Base-by-base conservation (phyloP, 2,113 vertebrate genomes). In the Rhineura floridana region DNA sequence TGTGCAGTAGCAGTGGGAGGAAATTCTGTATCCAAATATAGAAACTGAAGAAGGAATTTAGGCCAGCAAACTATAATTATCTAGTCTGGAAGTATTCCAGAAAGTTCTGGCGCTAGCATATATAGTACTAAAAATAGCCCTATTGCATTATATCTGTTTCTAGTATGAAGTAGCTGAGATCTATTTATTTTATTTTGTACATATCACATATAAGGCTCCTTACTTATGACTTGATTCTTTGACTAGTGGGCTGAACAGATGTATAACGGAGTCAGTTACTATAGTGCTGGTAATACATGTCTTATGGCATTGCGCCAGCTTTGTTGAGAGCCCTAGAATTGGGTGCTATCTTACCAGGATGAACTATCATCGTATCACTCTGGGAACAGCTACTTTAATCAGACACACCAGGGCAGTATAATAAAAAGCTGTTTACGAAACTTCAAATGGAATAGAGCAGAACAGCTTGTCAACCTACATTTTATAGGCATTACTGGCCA, bases 21-120 rank as follows among this genome's bases (percentile, higher is more conserved):
- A 91, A 70, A 76, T 0, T 83, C 4, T 0, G 0, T 90, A 90
- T 92, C 25, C 25, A n/a, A 2, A 83, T 79, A 3, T 6, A 78
- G 55, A 81, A 83, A 83, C 50, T n/a, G 76, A 50, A 79, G 42
- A 55, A 77, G 59, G 46, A 39, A 63, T 70, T 46, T 81, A 67
- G 10, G 23, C 36, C 89, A 65, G 44, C 0, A 0, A 69, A 91
- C 28, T 0, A 0, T 39, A 52, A 82, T 72, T 90, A 67, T 42
- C 39, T n/a, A 5, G 17, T 67, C 11, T 69, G 84, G 75, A 87
- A 65, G 73, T 75, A 42, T 25, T 87, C 46, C 65, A 79, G 33
- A 83, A 83, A 44, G 44, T 12, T 39, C 75, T 91, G 72, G 36
- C 33, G 10, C 1, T 36, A 17, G 48, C 46, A 6, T 50, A 83